These are phyloP conservation scores for Cephus pulcher DNA, from an alignment of 2,888 invertebrate species.

Conservation along the genomic window DNA sequence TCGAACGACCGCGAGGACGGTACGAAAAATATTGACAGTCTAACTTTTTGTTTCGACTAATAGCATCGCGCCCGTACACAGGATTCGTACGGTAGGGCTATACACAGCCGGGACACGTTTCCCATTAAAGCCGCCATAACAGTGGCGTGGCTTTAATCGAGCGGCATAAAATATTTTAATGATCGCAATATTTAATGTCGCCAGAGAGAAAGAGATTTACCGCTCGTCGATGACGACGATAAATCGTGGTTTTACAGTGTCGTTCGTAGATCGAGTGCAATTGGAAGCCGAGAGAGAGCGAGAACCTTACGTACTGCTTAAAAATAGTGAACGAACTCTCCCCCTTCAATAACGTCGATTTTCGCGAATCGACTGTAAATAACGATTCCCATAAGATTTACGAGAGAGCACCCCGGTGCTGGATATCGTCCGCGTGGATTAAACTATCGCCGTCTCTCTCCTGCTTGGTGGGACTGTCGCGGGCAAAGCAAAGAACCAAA, in stretches of 20 bases:
- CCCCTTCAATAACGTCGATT: neutral
- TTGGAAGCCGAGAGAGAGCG: neutral
- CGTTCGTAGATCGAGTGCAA: neutral
- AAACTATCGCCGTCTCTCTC: neutral
- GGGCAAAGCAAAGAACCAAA: neutral
- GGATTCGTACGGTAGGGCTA: neutral
- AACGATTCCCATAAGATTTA: neutral
- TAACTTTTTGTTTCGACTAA: neutral
- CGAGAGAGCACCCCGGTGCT: neutral
- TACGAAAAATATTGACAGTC: neutral
- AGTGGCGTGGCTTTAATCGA: neutral
- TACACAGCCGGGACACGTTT: neutral
- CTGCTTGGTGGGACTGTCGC: neutral
- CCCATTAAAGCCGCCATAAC: neutral
- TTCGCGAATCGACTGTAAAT: neutral
- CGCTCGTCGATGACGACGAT: neutral
- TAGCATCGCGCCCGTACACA: neutral
- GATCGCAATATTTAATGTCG: neutral
- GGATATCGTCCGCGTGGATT: neutral
- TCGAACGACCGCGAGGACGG: neutral
- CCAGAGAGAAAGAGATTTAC: neutral
- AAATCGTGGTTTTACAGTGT: neutral
- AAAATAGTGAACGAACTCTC: neutral
- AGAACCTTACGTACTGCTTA: neutral
- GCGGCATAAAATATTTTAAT: neutral